Conservation (phyloP, 2,797 vertebrate genomes). For the Kryptopterus vitreolus region DNA sequence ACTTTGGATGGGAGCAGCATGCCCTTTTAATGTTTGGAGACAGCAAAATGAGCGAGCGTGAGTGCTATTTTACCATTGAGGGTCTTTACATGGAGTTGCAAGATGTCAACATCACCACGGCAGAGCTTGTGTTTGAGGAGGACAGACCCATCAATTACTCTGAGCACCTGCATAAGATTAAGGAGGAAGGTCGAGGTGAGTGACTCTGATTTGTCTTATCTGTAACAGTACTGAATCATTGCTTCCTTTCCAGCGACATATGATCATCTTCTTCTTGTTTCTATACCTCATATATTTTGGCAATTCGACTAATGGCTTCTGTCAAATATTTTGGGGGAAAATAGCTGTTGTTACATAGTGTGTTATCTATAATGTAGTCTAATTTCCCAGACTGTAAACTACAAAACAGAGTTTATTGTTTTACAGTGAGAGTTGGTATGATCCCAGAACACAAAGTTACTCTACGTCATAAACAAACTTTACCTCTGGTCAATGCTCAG, state of each 20-base stretch:
- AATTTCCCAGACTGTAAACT: not conserved
- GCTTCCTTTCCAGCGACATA: not conserved
- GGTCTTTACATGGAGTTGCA: conserved; percentile 79
- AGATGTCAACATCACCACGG: conserved; percentile 74
- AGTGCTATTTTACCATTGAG: conserved; percentile 85
- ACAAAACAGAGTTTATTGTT: not conserved
- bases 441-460: not conserved
- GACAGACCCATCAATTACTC: conserved; percentile 72
- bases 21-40: conserved; percentile 83
- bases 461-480: not conserved
- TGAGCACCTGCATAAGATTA: conserved; percentile 75
- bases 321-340: not conserved
- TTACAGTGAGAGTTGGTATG: not conserved
- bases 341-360: not conserved
- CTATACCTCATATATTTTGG: not conserved
- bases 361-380: not conserved
- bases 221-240: not conserved
- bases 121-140: conserved; percentile 76
- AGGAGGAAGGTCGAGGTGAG: conserved; percentile 80
- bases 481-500: not conserved
- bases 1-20: conserved; percentile 81
- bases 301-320: not conserved
- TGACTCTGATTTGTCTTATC: conserved; percentile 11
- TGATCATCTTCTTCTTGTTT: no score
- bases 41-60: conserved; percentile 76